These are phyloP conservation scores for Romanogobio albipinnatus DNA, from an alignment of 2,113 vertebrate genomes.

Conservation along the genomic window DNA sequence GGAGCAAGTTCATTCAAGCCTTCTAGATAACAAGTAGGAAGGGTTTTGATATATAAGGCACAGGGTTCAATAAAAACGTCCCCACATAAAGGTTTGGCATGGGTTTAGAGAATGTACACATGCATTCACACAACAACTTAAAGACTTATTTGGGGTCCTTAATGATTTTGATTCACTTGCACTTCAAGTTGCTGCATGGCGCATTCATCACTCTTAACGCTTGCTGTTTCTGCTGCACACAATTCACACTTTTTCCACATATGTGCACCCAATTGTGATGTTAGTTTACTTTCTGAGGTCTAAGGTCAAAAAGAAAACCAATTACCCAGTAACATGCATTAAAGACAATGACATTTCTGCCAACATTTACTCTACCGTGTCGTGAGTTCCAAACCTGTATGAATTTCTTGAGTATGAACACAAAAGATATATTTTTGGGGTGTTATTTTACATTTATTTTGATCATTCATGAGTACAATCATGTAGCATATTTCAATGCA, in stretches of 20 bases:
- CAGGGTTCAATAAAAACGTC: not conserved
- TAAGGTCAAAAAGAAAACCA: not conserved
- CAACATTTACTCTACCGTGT: too few relatives aligned
- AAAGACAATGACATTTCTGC: too few relatives aligned
- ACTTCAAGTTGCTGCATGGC: not conserved
- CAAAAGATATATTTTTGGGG: too few relatives aligned
- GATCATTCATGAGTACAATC: too few relatives aligned
- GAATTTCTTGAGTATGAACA: too few relatives aligned
- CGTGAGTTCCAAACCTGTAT: too few relatives aligned
- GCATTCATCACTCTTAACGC: not conserved
- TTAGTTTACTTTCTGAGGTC: not conserved
- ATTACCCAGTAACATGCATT: not conserved
- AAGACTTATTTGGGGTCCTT: not conserved
- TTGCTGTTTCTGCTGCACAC: not conserved
- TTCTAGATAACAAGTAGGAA: not conserved
- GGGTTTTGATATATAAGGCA: not conserved
- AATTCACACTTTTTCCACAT: not conserved
- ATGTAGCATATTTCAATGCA: too few relatives aligned
- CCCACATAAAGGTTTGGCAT: too few relatives aligned
- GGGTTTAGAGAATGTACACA: not conserved
- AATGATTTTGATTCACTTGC: not conserved
- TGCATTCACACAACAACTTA: not conserved
- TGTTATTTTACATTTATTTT: too few relatives aligned
- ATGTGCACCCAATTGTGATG: constrained; percentile 1
- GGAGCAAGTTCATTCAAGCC: not conserved